Percentiles rank a stretch among this genome's conserved stretches.
Conservation (phyloP, 2,797 vertebrate genomes). For the Ambastaia sidthimunki region DNA sequence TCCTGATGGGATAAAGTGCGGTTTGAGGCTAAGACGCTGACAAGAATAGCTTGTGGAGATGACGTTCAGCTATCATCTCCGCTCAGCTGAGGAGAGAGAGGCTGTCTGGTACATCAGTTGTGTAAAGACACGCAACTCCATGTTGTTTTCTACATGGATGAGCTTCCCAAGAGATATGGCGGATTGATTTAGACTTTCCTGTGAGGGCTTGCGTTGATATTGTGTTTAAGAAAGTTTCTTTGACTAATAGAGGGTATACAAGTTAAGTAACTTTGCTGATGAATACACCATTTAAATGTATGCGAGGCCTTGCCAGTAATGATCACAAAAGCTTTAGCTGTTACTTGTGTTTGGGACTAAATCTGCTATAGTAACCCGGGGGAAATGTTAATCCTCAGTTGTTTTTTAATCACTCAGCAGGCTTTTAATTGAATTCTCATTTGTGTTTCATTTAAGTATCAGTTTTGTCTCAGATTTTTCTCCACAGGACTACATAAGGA, state of each 20-base stretch:
- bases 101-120: slow-evolving; percentile 61
- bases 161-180: slow-evolving; percentile 57
- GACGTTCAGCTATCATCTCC: slow-evolving; percentile 63
- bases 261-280: not conserved
- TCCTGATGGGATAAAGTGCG: slow-evolving; percentile 65
- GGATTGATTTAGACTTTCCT: slow-evolving; percentile 31
- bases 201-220: slow-evolving; percentile 19
- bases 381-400: not conserved
- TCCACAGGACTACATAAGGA: not conserved
- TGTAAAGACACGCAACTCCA: slow-evolving; percentile 58
- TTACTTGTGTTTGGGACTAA: not conserved
- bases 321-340: not conserved
- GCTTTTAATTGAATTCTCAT: not conserved
- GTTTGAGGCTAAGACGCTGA: slow-evolving; percentile 27
- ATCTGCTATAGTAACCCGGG: not conserved
- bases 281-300: not conserved
- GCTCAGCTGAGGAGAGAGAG: slow-evolving; percentile 62
- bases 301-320: not conserved
- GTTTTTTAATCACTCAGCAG: not conserved
- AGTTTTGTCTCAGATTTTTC: not conserved
- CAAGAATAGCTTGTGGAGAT: slow-evolving; percentile 49
- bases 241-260: not conserved
- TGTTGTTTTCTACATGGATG: slow-evolving; percentile 62
- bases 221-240: not conserved
- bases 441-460: not conserved